Base-by-base conservation (phyloP, 2,797 vertebrate genomes). In the Acanthiza pusilla region DNA sequence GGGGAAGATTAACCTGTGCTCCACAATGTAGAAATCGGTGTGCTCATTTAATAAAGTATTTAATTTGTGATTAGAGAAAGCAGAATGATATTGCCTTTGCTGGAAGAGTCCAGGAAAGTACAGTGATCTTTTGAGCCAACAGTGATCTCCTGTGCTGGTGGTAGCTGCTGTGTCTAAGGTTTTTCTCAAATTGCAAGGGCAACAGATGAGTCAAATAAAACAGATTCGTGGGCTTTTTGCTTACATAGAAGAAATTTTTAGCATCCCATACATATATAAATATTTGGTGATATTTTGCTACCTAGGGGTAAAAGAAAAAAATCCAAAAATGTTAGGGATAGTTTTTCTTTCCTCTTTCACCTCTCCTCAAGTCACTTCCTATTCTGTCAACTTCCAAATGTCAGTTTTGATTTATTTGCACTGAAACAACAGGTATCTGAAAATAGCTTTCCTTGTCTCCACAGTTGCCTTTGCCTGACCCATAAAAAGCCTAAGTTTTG, bases 401-500 rank as follows among this genome's bases (percentile, higher is more conserved):
- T 47, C 50, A 43, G 17, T 57, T 92, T 48, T 91, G 29, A 77
- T 87, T 55, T 77, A 74, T 84, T 88, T 91, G 51, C 62, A 40
- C n/a, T 68, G 71, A 79, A 93, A 91, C 72, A 93, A 82, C 82
- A 89, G 68, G 47, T 88, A 66, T 78, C 54, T 92, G 82, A 90
- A 94, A 89, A 78, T 6, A 84, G 62, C 62, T 75, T 84, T 81
- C 10, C 11, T 84, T 47, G 42, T 30, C 36, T 93, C 62, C 26
- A 18, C 5, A 2, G 22, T 7, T 94, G 70, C 88, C 43, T 94
- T 81, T 91, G 17, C 38, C 71, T 91, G 66, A 86, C 70, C 66
- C 80, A 62, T 73, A 55, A 91, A 78, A 55, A 68, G 50, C 32
- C 51, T 79, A 57, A 80, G 55, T 82, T 91, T 83, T 60, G 11